Evolutionary conservation across 2,888 invertebrate species (phyloP).

Genomic region (Entomobrya proxima): DNA sequence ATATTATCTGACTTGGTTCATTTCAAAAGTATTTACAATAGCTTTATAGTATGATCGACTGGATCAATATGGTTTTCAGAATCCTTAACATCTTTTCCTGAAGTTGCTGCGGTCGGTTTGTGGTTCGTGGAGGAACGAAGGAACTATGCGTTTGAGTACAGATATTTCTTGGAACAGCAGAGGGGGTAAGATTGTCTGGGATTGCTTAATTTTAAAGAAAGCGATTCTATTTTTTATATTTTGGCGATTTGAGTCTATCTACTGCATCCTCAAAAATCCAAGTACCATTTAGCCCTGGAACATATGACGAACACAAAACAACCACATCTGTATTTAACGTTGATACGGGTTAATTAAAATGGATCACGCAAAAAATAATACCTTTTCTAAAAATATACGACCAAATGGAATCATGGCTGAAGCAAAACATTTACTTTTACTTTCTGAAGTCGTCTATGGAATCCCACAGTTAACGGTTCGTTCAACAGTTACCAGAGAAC

Average conservation of each 20-base stretch:
- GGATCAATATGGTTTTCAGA: too few species aligned
- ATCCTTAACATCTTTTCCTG: too few species aligned
- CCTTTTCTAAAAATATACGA: conserved; percentile 54
- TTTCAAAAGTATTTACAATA: too few species aligned
- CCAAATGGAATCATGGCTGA: conserved; percentile 64
- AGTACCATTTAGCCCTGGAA: conserved; percentile 23
- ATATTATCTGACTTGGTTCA: background rate
- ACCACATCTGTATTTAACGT: background rate
- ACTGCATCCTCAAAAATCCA: conserved; percentile 36
- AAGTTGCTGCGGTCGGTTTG: background rate
- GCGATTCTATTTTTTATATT: conserved; percentile 55
- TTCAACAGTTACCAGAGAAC: conserved; percentile 59
- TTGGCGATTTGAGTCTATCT: conserved; percentile 42
- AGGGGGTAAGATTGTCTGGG: background rate
- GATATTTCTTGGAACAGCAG: background rate
- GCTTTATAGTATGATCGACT: too few species aligned
- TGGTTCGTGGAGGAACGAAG: conserved; percentile 37
- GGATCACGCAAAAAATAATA: background rate
- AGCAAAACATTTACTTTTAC: conserved; percentile 33
- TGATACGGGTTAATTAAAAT: background rate
- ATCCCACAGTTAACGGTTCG: conserved; percentile 62
- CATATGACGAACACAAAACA: background rate
- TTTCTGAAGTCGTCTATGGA: background rate
- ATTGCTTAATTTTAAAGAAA: conserved; percentile 19
- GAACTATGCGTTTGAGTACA: background rate